Conservation (phyloP, 2,797 vertebrate species). For the Aulostomus chinensis region DNA sequence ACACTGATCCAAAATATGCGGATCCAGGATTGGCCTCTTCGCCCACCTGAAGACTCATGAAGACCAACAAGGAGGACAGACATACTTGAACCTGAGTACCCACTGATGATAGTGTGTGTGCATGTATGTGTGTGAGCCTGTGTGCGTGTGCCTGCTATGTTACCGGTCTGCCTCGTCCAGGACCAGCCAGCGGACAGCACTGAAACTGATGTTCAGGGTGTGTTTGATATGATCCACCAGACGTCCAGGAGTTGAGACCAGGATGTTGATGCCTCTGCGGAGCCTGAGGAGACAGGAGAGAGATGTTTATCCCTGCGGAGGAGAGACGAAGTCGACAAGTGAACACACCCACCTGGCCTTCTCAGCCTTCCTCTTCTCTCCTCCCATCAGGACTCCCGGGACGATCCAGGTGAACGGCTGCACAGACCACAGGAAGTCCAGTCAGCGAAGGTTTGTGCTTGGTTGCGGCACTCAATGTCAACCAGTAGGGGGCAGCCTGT, state of each 20-base stretch:
- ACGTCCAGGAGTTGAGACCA: conserved; percentile 92
- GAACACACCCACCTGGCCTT: conserved; percentile 87
- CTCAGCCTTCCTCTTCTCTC: conserved; percentile 96
- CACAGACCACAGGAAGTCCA: conserved; percentile 14
- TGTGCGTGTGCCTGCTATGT: background rate
- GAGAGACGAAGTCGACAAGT: background rate
- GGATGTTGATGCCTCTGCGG: conserved; percentile 94
- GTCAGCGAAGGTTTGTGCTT: no score
- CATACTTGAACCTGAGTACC: no score
- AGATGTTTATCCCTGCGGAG: no score
- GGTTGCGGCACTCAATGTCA: no score
- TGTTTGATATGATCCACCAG: conserved; percentile 94
- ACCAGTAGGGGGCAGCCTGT: no score
- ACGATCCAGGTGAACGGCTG: conserved; percentile 90
- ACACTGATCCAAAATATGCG: no score
- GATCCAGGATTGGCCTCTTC: no score
- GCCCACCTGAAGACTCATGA: no score
- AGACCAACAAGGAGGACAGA: no score
- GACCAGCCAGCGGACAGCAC: conserved; percentile 85
- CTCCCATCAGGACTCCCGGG: conserved; percentile 96
- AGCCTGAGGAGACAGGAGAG: conserved; percentile 73
- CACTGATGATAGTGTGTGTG: background rate
- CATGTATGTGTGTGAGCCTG: background rate
- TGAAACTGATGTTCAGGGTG: conserved; percentile 89
- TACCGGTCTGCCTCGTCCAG: conserved; percentile 97